Base-by-base conservation (phyloP, 2,888 invertebrate genomes). In the Physocephala rufipes region DNA sequence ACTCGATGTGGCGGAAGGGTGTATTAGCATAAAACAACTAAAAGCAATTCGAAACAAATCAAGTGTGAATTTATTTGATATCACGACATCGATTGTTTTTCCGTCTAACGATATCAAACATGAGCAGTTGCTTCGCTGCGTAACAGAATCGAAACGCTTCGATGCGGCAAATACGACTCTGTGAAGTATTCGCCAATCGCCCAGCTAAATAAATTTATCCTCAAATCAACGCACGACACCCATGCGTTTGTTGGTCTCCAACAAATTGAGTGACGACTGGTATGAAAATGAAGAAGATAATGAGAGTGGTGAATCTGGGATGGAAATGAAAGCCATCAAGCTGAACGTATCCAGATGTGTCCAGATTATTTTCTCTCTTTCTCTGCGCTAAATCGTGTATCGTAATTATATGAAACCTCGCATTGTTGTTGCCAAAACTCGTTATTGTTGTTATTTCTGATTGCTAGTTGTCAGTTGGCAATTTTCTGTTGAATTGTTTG, bases 141-240 rank as follows among this genome's bases (percentile, higher is more conserved):
- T 49, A 49, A n/a, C 49, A 3, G 49, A 13, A 2, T 49, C 49
- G 7, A n/a, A 9, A 36, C 9, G 36, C 9, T 9, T 36, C 36
- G 4, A 9, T 7, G 36, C 4, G 36, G 36, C 9, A 36, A 7
- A 4, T 36, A 36, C 36, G 36, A 7, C 4, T 36, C 9, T 36
- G 36, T 9, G 9, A 36, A 36, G 36, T 36, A 36, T 4, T 36
- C 36, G 36, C 5, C 36, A 36, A 9, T 36, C 9, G 36, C 36
- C 5, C 36, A 4, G 36, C 36, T 36, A 36, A 36, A 49, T 4
- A 26, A 16, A 49, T 47, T 62, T 62, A 30, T 65, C 51, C 51
- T 28, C 65, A 65, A 65, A n/a, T 65, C 65, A 51, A n/a, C 65
- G 30, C 47, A 28, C n/a, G 30, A 65, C 65, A 51, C 65, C 49